phyloP scores from a whole-genome alignment of 2,888 invertebrate species.

The Orthosia gracilis region DNA sequence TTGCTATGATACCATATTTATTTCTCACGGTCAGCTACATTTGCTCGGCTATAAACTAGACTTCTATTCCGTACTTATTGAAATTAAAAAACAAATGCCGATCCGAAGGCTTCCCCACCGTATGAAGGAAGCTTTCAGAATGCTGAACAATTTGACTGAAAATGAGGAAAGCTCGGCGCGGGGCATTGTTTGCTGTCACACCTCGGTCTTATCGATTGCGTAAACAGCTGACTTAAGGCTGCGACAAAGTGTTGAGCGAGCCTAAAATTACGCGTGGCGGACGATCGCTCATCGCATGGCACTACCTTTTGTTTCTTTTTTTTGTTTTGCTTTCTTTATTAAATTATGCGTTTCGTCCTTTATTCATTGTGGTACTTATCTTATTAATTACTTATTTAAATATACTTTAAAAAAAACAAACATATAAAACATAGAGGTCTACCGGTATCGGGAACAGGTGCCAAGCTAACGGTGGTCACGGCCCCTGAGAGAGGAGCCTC shows the following conservation, averaged over 20 bases:
- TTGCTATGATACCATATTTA: slow-evolving; percentile 38
- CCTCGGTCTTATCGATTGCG: slow-evolving; percentile 48
- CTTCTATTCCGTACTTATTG: slow-evolving; percentile 1
- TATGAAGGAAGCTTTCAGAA: slow-evolving; percentile 41
- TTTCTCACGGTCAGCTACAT: slow-evolving; percentile 7
- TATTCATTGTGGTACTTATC: no score
- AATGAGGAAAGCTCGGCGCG: slow-evolving; percentile 17
- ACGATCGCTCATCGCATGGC: background rate
- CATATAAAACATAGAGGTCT: no score
- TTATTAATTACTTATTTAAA: no score
- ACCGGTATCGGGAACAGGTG: no score
- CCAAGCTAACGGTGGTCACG: no score
- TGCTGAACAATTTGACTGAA: slow-evolving; percentile 23
- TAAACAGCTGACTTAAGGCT: slow-evolving; percentile 43
- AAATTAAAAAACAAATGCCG: background rate
- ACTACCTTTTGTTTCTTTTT: background rate
- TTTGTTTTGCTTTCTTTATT: no score
- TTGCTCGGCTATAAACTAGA: background rate
- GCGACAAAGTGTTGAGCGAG: slow-evolving; percentile 37
- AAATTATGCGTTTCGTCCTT: no score
- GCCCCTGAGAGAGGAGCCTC: no score
- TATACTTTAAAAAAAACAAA: no score
- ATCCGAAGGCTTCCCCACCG: background rate
- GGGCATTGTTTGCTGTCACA: slow-evolving; percentile 37
- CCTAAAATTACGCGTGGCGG: background rate